Percentiles rank a stretch among this genome's conserved stretches.
Evolutionary conservation across 2,113 vertebrate species (phyloP).

Genomic region (Motacilla tschutschensis): DNA sequence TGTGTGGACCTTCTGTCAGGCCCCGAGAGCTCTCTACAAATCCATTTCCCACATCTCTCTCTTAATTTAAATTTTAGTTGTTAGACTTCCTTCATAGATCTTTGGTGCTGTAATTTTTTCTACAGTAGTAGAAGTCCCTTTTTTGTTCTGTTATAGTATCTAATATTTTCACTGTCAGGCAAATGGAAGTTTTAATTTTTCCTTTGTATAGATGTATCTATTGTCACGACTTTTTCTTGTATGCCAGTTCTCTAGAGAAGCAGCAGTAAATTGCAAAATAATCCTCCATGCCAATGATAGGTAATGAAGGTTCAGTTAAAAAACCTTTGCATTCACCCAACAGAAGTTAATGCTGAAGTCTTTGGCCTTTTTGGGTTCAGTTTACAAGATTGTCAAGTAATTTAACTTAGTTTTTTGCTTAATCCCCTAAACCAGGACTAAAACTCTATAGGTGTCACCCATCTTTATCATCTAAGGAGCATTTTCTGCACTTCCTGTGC

Average conservation of each 20-base stretch:
- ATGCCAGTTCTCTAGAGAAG: neutral
- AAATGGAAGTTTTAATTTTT: neutral
- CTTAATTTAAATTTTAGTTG: neutral
- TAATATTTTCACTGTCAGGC: neutral
- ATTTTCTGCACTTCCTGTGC: neutral
- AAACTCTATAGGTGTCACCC: neutral
- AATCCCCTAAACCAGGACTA: neutral
- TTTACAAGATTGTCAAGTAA: neutral
- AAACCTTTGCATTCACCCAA: neutral
- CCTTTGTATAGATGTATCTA: neutral
- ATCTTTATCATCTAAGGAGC: neutral
- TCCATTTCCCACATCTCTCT: neutral
- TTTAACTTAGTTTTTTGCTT: neutral
- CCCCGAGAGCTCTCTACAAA: neutral
- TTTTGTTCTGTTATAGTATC: neutral
- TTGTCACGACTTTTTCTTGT: neutral
- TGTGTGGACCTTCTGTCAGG: neutral
- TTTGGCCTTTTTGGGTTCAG: neutral
- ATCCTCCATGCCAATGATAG: neutral
- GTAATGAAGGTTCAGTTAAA: neutral
- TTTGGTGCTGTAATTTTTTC: neutral
- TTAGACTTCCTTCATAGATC: neutral
- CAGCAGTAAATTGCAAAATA: neutral
- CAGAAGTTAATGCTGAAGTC: neutral
- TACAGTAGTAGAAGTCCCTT: neutral